Percentiles rank a stretch among this genome's conserved stretches.
Evolutionary conservation across 2,797 vertebrate genomes (phyloP).

Genomic region (Chelonia mydas): DNA sequence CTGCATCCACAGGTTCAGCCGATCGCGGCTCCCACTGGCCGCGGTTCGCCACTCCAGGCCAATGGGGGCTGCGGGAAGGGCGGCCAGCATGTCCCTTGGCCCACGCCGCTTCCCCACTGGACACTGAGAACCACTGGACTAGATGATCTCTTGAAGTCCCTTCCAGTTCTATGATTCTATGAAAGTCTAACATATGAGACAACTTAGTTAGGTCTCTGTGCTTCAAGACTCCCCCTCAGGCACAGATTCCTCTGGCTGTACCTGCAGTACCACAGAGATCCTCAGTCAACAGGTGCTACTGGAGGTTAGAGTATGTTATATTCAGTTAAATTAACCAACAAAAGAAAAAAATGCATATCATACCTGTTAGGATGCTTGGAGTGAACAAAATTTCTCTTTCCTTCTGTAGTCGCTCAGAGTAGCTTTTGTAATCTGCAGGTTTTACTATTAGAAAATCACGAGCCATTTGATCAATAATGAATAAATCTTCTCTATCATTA

Average conservation of each 20-base stretch:
- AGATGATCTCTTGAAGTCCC: no score
- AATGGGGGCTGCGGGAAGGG: no score
- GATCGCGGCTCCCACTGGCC: no score
- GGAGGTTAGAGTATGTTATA: not conserved
- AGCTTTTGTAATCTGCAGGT: slow-evolving; percentile 85
- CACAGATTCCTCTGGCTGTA: not conserved
- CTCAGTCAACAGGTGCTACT: not conserved
- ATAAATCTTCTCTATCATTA: slow-evolving; percentile 77
- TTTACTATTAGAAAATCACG: slow-evolving; percentile 87
- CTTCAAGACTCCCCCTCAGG: not conserved
- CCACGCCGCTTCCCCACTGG: no score
- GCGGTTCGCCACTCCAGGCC: no score
- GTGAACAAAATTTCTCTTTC: slow-evolving; percentile 88
- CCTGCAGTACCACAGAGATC: not conserved
- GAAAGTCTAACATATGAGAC: not conserved
- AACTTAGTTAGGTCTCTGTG: not conserved
- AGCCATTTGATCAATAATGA: slow-evolving; percentile 81
- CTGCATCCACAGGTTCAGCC: no score
- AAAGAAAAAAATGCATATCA: not conserved
- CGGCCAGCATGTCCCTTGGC: no score
- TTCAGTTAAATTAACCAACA: not conserved
- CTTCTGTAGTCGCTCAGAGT: slow-evolving; percentile 77
- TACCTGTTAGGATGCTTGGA: slow-evolving; percentile 90
- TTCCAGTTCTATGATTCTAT: no score
- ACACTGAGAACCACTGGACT: no score